Evolutionary conservation across 2,888 invertebrate genomes (phyloP), one percentile per base, ranked within the genome.

Genomic region (Rutpela maculata): DNA sequence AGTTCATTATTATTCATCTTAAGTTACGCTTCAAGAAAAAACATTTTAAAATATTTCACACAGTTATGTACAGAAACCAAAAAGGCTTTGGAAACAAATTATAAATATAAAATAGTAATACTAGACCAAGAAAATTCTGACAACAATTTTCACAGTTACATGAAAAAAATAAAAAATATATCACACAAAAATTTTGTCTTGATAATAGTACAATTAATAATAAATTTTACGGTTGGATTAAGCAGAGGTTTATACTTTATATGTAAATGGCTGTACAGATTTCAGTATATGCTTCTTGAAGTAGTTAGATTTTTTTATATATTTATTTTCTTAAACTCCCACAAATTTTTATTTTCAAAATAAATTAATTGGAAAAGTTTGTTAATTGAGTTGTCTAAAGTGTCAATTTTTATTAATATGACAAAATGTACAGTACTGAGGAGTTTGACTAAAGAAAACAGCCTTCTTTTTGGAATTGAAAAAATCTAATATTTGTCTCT

Each of bases 61-160:
- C 73, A 26, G 76, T 66, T 75, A 75, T 72, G 74, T 74, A 62
- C 74, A 75, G 68, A 75, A 77, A 78, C 38, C 62, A 70, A 75
- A 56, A 78, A 57, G 26, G 9, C 73, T 66, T 77, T 75, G 59
- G 75, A 73, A 70, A 66, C 43, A 43, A 71, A 69, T 57, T 63
- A 71, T 55, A 70, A 75, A 38, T 59, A 60, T 74, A 68, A 76
- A 78, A 73, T 71, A 62, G 11, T 31, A 66, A 80, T 78, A 76
- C 71, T 80, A 80, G 81, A 82, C 80, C 83, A 85, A 84, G 82
- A 85, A 85, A 86, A 85, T 85, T 88, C 88, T 89, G 88, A 89
- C 88, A 88, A 88, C 88, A 88, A 88, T 88, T 87, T 87, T 88
- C 86, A 87, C 84, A 86, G 76, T 76, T 78, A 78, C 72, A 63